Conservation (phyloP, 2,888 invertebrate genomes). For the Athalia cordata region DNA sequence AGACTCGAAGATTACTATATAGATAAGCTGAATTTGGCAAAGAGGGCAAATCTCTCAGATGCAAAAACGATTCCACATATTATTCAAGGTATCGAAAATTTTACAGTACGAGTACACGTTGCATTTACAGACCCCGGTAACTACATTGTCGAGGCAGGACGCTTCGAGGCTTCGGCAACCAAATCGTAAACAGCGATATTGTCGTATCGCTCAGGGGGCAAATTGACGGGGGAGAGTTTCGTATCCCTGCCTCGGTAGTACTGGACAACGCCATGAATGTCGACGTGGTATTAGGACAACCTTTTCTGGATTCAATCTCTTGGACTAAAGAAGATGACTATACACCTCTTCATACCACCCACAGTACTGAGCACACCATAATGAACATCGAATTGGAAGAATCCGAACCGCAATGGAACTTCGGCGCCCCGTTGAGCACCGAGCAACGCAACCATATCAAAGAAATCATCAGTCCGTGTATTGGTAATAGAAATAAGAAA, state of each 20-base stretch:
- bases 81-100: conserved; percentile 44
- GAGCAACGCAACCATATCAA: background rate
- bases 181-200: background rate
- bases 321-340: conserved; percentile 1
- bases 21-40: conserved; percentile 24
- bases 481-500: conserved; percentile 6
- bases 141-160: background rate
- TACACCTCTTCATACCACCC: background rate
- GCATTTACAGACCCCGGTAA: background rate
- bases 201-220: background rate
- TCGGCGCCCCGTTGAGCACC: background rate
- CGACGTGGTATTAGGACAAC: conserved; percentile 14
- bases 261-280: background rate
- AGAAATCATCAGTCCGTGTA: background rate
- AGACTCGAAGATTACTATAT: conserved; percentile 38
- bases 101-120: conserved; percentile 26
- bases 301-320: conserved; percentile 2
- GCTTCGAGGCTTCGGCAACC: conserved; percentile 13
- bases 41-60: conserved; percentile 26
- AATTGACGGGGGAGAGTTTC: background rate
- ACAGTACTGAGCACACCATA: background rate
- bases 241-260: conserved; percentile 14
- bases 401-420: conserved; percentile 11
- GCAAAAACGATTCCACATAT: conserved; percentile 32
- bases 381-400: conserved; percentile 15